Percentiles rank a stretch among this genome's conserved stretches.
These are phyloP conservation scores for Arge pagana DNA, from an alignment of 2,888 invertebrate genomes.

Conservation along the genomic window DNA sequence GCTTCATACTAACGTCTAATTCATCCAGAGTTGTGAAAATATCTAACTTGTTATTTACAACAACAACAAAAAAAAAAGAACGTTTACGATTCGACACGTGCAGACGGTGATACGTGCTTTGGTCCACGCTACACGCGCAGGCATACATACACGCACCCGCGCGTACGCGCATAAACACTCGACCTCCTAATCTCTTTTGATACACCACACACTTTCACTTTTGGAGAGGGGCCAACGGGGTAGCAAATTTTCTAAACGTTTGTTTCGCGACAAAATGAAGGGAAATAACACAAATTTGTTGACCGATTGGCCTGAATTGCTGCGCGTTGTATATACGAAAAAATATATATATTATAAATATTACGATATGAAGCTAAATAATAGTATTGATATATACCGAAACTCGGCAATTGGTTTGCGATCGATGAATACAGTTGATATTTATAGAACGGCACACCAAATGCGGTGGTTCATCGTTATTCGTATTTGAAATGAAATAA, in stretches of 20 bases:
- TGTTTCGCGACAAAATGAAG: neutral
- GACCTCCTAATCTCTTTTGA: constrained; percentile 28
- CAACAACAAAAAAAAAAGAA: no score
- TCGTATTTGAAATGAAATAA: constrained; percentile 44
- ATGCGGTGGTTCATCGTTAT: constrained; percentile 53
- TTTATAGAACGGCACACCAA: constrained; percentile 48
- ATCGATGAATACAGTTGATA: constrained; percentile 43
- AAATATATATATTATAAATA: constrained; percentile 51
- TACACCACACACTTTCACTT: constrained; percentile 39
- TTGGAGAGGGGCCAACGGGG: constrained; percentile 29
- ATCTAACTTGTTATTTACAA: no score
- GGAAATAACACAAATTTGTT: constrained; percentile 28
- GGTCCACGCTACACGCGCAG: no score
- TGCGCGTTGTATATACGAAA: constrained; percentile 54
- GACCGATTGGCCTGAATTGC: constrained; percentile 38
- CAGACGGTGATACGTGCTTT: constrained; percentile 5
- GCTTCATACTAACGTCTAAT: no score
- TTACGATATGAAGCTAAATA: constrained; percentile 50
- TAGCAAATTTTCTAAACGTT: constrained; percentile 18
- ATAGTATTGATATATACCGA: constrained; percentile 50
- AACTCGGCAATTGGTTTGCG: constrained; percentile 52
- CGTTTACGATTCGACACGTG: constrained; percentile 40
- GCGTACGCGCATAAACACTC: no score
- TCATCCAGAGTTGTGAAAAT: no score
- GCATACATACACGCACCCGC: constrained; percentile 6